Evolutionary conservation across 2,113 vertebrate species (phyloP).

Genomic region (Cyphomyrus discorhynchus): DNA sequence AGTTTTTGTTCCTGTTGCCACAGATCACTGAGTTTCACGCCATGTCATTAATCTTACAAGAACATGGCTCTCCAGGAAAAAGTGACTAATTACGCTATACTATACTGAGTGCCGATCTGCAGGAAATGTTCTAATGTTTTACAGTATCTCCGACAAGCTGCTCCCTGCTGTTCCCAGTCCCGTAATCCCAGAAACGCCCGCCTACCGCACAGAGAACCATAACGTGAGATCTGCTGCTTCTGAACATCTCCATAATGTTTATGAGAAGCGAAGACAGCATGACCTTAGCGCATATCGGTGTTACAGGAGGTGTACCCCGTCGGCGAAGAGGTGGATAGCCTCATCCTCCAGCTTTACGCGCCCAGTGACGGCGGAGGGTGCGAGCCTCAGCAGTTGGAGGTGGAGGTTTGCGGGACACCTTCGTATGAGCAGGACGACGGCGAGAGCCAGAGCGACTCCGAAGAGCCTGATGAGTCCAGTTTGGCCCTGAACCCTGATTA

Average conservation of each 20-base stretch:
- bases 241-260: background rate
- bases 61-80: background rate
- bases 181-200: constrained; percentile 35
- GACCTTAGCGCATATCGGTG: background rate
- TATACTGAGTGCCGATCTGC: background rate
- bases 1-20: background rate
- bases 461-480: constrained; percentile 7
- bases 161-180: constrained; percentile 49
- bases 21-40: background rate
- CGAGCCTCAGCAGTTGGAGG: background rate
- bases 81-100: background rate
- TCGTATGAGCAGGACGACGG: background rate
- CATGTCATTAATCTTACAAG: background rate
- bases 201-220: background rate
- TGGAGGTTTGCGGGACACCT: background rate
- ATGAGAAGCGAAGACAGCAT: background rate
- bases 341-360: constrained; percentile 29
- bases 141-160: constrained; percentile 44
- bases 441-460: background rate
- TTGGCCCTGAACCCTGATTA: constrained; percentile 17
- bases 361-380: constrained; percentile 15
- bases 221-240: constrained; percentile 7
- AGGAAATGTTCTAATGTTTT: background rate
- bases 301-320: constrained; percentile 34
- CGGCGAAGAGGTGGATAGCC: constrained; percentile 43